phyloP scores from a whole-genome alignment of 2,797 vertebrate species.

The Epinephelus awoara region DNA sequence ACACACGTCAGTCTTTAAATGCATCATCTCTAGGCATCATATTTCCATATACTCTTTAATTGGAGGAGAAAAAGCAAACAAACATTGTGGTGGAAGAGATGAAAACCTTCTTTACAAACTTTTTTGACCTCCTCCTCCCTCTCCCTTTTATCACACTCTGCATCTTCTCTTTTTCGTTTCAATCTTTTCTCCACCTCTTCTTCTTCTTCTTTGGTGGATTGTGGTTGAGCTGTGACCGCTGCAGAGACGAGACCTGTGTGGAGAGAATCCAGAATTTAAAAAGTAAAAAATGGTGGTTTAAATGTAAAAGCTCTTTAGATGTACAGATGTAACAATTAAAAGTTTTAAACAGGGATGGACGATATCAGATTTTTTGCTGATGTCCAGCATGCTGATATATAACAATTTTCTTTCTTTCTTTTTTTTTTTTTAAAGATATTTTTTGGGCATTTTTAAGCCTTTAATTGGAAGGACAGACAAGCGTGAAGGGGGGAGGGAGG shows the following conservation, averaged over 20 bases:
- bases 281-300: no score
- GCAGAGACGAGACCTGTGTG: constrained; percentile 30
- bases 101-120: constrained; percentile 99
- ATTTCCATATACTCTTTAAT: constrained; percentile 18
- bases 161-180: constrained; percentile 87
- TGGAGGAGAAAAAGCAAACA: constrained; percentile 62
- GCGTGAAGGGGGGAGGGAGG: no score
- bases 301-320: no score
- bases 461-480: no score
- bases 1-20: neutral
- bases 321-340: no score
- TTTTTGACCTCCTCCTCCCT: constrained; percentile 91
- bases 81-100: constrained; percentile 90
- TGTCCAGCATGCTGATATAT: no score
- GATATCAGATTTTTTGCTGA: no score
- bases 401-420: no score
- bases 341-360: no score
- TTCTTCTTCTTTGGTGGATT: constrained; percentile 35
- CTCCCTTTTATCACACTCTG: constrained; percentile 66
- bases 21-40: neutral
- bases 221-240: neutral
- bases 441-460: no score
- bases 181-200: constrained; percentile 76
- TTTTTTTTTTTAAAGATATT: no score
- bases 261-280: neutral